Evolutionary conservation across 2,113 vertebrate genomes (phyloP), one percentile per base, ranked within the genome.

Genomic region (Elephas maximus): DNA sequence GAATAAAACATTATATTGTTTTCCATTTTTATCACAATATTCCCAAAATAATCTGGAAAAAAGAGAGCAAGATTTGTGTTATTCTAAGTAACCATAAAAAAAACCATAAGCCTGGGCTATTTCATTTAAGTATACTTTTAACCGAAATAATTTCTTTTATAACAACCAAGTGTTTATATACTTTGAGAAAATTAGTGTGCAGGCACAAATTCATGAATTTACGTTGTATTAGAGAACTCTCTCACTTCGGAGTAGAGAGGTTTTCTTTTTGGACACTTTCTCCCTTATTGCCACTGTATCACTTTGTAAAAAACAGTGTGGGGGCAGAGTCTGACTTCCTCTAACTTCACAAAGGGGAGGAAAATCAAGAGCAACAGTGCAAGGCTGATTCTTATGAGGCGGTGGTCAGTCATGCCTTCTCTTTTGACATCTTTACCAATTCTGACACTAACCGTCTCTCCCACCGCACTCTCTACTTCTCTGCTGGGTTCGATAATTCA

Each of bases 21-120:
- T 96, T 97, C 78, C 97, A 98, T 96, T 92, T 98, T 98, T 93
- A 96, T 21, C 76, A 98, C 2, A 79, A 86, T 23, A 94, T 88
- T 97, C 84, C 98, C 97, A 65, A 0, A 33, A 67, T 84, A 91
- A 95, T 97, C 97, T 98, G 93, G 67, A 96, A 98, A 88, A 95
- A 90, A 97, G 41, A 83, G 69, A 97, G 62, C 97, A 95, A 94
- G 48, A 6, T 80, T 96, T 90, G 26, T 71, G 45, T 95, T 96
- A 95, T n/a, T 90, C 45, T 86, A 77, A 89, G 9, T 37, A 83
- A 74, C 8, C 41, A 76, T 69, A 92, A 87, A 77, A 89, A 8
- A 33, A 83, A 74, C 8, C 41, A 76, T 69, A 92, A 87, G 48
- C 71, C 17, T n/a, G 77, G 45, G 12, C 41, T 93, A 23, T 69